Conservation (phyloP, 2,113 vertebrate genomes). For the Myanophis thanlyinensis region DNA sequence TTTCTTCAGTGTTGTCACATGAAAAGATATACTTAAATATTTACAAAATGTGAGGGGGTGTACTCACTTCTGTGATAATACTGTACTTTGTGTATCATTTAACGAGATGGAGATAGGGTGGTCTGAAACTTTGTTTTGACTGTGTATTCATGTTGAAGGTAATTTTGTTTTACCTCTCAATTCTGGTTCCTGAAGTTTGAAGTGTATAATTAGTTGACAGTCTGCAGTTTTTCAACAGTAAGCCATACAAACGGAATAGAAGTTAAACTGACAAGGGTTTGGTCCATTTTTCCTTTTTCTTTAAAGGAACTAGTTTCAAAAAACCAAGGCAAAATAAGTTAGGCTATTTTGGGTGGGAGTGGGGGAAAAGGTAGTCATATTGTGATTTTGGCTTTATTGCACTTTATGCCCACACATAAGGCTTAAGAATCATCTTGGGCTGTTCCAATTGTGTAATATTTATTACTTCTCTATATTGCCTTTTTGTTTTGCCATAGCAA, state of each 20-base stretch:
- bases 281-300: neutral
- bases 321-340: neutral
- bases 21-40: too few relatives aligned
- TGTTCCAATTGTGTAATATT: neutral
- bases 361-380: neutral
- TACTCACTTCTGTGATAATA: too few relatives aligned
- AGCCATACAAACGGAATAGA: neutral
- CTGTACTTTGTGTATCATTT: neutral
- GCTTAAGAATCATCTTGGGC: neutral
- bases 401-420: neutral
- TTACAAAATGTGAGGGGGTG: too few relatives aligned
- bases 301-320: neutral
- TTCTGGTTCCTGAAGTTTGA: neutral
- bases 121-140: neutral
- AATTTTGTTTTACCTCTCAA: neutral
- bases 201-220: neutral
- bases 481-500: neutral
- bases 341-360: rapidly evolving
- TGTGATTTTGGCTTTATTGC: neutral
- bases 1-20: too few relatives aligned
- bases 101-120: neutral
- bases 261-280: neutral
- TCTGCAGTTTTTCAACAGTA: neutral
- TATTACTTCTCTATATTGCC: neutral
- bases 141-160: neutral